Conservation (phyloP, 2,113 vertebrate genomes). For the Apteryx mantelli region DNA sequence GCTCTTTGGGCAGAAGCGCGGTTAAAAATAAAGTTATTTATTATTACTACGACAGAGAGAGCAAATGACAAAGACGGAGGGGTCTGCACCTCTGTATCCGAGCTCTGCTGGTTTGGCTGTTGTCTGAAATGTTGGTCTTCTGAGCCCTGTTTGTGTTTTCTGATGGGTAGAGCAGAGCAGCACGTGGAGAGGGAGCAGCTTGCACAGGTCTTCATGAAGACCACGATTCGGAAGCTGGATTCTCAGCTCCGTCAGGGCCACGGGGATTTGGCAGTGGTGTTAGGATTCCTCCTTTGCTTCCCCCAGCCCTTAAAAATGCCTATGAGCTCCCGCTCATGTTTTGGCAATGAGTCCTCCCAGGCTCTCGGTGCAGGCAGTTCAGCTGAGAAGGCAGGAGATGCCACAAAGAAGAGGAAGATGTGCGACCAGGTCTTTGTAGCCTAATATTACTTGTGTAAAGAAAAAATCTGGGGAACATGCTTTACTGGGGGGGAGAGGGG, state of each 20-base stretch:
- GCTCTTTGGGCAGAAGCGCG: slow-evolving; percentile 11
- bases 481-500: neutral
- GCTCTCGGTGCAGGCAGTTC: neutral
- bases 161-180: neutral
- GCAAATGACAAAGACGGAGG: neutral
- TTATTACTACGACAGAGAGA: neutral
- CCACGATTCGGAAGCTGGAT: neutral
- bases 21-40: slow-evolving; percentile 53
- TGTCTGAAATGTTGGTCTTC: neutral
- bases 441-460: neutral
- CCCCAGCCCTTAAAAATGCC: neutral
- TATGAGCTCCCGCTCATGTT: neutral
- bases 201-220: neutral
- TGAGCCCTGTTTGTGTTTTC: neutral
- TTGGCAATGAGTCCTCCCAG: neutral
- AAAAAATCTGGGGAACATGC: neutral
- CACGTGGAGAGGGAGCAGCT: neutral
- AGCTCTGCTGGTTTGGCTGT: neutral
- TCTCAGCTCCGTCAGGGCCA: neutral
- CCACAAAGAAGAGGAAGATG: no score
- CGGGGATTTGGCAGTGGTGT: neutral
- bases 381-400: no score
- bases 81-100: neutral
- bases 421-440: neutral
- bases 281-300: neutral